Evolutionary conservation across 2,888 invertebrate genomes (phyloP).

Genomic region (Suillia variegata): DNA sequence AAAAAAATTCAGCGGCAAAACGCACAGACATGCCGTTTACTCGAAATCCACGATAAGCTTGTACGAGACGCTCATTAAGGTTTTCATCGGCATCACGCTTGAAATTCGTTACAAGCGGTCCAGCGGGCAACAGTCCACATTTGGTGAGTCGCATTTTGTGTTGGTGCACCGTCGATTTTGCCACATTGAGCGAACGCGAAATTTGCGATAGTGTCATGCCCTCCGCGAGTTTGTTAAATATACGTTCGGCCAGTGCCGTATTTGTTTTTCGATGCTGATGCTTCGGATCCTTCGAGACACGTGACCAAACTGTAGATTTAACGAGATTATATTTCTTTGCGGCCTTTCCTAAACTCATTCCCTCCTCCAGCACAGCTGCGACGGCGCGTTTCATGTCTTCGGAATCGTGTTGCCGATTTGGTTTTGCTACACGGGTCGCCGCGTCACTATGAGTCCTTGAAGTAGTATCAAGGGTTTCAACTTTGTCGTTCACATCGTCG

Average conservation of each 20-base stretch:
- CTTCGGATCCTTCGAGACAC: conserved; percentile 32
- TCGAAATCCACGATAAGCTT: conserved; percentile 31
- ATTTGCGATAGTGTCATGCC: conserved; percentile 34
- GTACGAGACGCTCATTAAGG: conserved; percentile 27
- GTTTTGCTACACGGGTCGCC: background rate
- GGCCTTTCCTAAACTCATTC: conserved; percentile 31
- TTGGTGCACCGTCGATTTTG: conserved; percentile 34
- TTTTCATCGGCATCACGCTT: background rate
- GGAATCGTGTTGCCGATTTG: conserved; percentile 5
- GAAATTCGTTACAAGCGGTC: conserved; percentile 14
- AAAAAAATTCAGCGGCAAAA: conserved; percentile 32
- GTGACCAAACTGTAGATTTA: conserved; percentile 33
- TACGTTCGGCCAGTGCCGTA: conserved; percentile 25
- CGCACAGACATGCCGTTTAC: conserved; percentile 38
- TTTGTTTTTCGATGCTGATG: conserved; percentile 27
- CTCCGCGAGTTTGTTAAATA: conserved; percentile 28
- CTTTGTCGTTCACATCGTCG: background rate
- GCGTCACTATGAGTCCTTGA: no score
- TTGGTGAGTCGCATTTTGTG: conserved; percentile 34
- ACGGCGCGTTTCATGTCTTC: conserved; percentile 25
- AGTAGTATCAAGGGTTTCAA: no score
- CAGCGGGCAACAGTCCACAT: conserved; percentile 26
- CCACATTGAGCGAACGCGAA: conserved; percentile 30
- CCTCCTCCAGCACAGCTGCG: conserved; percentile 29
- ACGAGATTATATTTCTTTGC: conserved; percentile 31